Percentiles rank a stretch among this genome's conserved stretches.
phyloP scores from a whole-genome alignment of 2,797 vertebrate species.

The Cirrhinus molitorella region DNA sequence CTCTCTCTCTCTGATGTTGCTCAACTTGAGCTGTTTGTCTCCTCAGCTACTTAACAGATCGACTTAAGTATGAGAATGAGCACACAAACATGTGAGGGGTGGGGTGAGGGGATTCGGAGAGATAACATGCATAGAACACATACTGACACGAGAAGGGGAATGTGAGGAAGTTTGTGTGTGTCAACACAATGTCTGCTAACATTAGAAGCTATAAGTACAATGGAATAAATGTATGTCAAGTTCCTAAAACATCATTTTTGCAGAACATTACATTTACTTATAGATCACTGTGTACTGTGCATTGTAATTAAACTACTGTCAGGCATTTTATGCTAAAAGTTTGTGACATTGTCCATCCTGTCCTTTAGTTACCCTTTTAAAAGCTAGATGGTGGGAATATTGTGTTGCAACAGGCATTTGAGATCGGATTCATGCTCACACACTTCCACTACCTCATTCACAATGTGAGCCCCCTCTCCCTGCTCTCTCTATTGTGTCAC shows the following conservation, averaged over 20 bases:
- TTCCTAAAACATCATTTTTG: not conserved
- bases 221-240: not conserved
- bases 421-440: not conserved
- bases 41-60: conserved; percentile 52
- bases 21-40: conserved; percentile 51
- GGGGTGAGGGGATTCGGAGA: conserved; percentile 22
- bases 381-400: conserved; percentile 30
- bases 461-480: conserved; percentile 1
- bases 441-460: conserved; percentile 4
- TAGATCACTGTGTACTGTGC: not conserved
- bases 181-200: not conserved
- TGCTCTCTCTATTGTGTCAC: conserved; percentile 14
- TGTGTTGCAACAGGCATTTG: conserved; percentile 37
- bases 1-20: not conserved
- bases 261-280: too few relatives aligned
- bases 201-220: not conserved
- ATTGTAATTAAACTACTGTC: not conserved
- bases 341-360: not conserved
- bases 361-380: conserved; percentile 42
- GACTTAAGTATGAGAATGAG: conserved; percentile 39
- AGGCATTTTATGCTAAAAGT: not conserved
- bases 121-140: conserved; percentile 37
- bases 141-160: conserved; percentile 6
- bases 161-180: conserved; percentile 21
- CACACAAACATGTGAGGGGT: conserved; percentile 44